Conservation (phyloP, 2,797 vertebrate species). For the Chaetodon trifasciatus region DNA sequence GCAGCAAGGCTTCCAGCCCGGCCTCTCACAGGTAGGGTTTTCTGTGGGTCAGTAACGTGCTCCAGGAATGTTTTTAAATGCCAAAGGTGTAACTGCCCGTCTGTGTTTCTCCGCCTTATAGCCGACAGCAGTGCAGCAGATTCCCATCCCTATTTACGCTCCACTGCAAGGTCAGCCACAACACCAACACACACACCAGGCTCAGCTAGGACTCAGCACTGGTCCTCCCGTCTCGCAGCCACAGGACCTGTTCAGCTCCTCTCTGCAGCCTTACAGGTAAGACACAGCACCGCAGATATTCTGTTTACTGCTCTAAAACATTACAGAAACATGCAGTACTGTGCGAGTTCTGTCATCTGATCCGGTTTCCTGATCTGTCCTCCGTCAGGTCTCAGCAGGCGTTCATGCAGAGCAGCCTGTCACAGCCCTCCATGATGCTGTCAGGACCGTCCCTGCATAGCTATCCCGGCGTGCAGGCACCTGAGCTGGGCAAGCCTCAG, state of each 20-base stretch:
- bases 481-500: conserved; percentile 97
- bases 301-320: not conserved
- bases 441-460: conserved; percentile 96
- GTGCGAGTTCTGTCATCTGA: not conserved
- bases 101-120: conserved; percentile 60
- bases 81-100: not conserved
- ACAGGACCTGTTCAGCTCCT: conserved; percentile 96
- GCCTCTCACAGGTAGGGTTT: conserved; percentile 94
- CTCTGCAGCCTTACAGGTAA: conserved; percentile 96
- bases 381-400: conserved; percentile 94
- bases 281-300: not conserved
- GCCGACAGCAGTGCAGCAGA: conserved; percentile 96
- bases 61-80: not conserved
- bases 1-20: conserved; percentile 96
- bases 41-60: not conserved
- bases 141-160: conserved; percentile 98
- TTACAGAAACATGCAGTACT: no score
- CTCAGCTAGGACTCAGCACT: conserved; percentile 91
- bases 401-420: conserved; percentile 96
- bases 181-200: conserved; percentile 89
- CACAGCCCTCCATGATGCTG: conserved; percentile 96
- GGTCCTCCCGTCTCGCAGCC: conserved; percentile 96
- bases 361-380: not conserved
- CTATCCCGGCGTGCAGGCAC: conserved; percentile 93
- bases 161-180: conserved; percentile 97